Base-by-base conservation (phyloP, 92 coral and sea anemone genomes). In the Plumapathes pennacea region DNA sequence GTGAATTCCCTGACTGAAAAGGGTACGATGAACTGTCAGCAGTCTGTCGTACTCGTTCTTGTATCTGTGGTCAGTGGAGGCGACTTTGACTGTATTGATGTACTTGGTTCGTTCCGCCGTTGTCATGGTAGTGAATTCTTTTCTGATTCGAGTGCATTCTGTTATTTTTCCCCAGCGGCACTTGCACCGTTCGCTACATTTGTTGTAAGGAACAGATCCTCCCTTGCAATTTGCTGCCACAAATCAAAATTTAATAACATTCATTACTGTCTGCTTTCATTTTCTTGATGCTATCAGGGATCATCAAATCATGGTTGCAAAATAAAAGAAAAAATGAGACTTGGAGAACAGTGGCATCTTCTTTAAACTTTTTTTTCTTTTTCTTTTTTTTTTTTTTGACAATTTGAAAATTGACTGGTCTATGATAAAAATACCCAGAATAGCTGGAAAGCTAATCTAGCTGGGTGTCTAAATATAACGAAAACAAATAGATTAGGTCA, bases 1-100 rank as follows among this genome's bases (percentile, higher is more conserved):
- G 32, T 74, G 82, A 21, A 74, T 74, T 9, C 40, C 60, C 4
- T 59, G 13, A 13, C 0, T 0, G 32, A 72, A 72, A 0, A 71
- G 47, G 2, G 8, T 38, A 15, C 58, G 29, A 25, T 74, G 81
- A 12, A 21, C 42, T 10, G 50, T 40, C 10, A 74, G 40, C 22
- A 74, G 74, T 7, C 28, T 26, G 23, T 74, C 81, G 13, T 74
- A 74, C n/a, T 18, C 19, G 15, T 27, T n/a, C 44, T 74, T 74
- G 58, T 64, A 83, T 33, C 33, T 54, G 2, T 41, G 51, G 37
- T 77, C 54, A 10, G 89, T 83, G n/a, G 89, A 83, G 4, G 89
- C 89, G 3, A 75, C 77, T 18, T 15, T 30, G 1, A 83, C 37
- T 13, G 70, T 70, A 21, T 49, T 47, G 13, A 70, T 14, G 38